Evolutionary conservation across 2,113 vertebrate genomes (phyloP).

Genomic region (Poeciliopsis retropinna): DNA sequence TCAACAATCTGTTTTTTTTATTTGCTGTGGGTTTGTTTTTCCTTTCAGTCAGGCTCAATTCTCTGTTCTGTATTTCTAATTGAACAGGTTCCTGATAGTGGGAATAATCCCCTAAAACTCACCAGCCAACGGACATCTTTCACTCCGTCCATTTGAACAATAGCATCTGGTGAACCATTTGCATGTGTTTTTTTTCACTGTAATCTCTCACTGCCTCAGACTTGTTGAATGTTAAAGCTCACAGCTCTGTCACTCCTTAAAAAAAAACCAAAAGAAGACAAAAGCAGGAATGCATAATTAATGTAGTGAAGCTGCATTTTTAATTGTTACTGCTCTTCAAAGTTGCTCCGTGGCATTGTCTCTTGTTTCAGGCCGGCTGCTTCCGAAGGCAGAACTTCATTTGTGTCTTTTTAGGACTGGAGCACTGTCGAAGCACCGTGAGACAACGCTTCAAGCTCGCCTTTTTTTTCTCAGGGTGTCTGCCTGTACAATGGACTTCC

Average conservation of each 20-base stretch:
- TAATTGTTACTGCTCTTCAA: constrained; percentile 79
- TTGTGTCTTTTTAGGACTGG: constrained; percentile 56
- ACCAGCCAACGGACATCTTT: constrained; percentile 20
- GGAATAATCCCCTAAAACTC: constrained; percentile 20
- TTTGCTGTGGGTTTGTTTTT: constrained; percentile 12
- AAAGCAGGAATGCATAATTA: constrained; percentile 76
- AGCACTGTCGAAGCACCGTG: constrained; percentile 68
- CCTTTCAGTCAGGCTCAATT: constrained; percentile 3
- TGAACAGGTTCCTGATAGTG: neutral
- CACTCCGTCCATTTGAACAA: constrained; percentile 27
- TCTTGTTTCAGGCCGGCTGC: constrained; percentile 68
- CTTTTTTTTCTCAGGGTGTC: constrained; percentile 80
- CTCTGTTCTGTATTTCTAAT: neutral
- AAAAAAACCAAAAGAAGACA: constrained; percentile 51
- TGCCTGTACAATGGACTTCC: constrained; percentile 80
- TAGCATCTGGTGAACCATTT: constrained; percentile 20
- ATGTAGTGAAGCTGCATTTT: constrained; percentile 71
- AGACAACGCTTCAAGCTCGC: constrained; percentile 76
- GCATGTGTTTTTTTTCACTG: constrained; percentile 45
- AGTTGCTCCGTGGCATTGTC: constrained; percentile 75
- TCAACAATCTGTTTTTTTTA: constrained; percentile 30
- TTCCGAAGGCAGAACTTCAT: constrained; percentile 78
- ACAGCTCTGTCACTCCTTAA: constrained; percentile 11
- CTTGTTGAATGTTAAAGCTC: constrained; percentile 62
- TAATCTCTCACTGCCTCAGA: constrained; percentile 49